A percentile compares a stretch with the other conserved stretches of the same genome.
These are phyloP conservation scores for Ricordea florida DNA, from an alignment of 92 coral and sea anemone genomes.

Conservation along the genomic window DNA sequence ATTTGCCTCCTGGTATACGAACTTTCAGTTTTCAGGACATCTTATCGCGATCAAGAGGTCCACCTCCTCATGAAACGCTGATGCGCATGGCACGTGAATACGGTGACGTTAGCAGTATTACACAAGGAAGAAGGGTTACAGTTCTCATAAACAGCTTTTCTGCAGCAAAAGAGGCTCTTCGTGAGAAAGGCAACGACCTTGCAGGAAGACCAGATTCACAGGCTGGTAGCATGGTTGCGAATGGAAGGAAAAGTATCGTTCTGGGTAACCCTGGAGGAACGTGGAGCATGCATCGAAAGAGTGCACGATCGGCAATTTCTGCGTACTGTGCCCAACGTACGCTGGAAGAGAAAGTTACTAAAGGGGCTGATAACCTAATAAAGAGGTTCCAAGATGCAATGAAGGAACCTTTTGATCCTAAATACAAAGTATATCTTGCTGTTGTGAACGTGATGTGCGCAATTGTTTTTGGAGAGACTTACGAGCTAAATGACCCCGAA, in stretches of 20 bases:
- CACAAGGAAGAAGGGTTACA: background rate
- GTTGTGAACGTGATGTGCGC: slow-evolving; percentile 68
- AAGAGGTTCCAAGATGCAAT: slow-evolving; percentile 36
- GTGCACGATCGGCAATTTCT: slow-evolving; percentile 47
- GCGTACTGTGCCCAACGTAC: background rate
- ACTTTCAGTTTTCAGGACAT: slow-evolving; percentile 8
- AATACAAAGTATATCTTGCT: slow-evolving; percentile 52
- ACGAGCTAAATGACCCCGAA: slow-evolving; percentile 57
- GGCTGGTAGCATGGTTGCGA: background rate
- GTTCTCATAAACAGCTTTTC: background rate
- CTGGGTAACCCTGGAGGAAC: slow-evolving; percentile 53
- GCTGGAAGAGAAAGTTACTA: slow-evolving; percentile 47
- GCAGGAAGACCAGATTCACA: background rate
- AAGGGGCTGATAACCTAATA: slow-evolving; percentile 40
- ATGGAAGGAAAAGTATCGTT: background rate
- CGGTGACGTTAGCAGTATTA: slow-evolving; percentile 6
- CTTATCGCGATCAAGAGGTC: background rate
- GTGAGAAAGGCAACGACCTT: background rate
- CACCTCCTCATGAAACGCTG: slow-evolving; percentile 4
- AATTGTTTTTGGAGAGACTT: slow-evolving; percentile 55
- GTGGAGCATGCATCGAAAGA: slow-evolving; percentile 49
- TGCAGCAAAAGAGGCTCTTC: background rate
- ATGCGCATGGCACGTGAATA: background rate
- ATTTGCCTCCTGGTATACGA: background rate
- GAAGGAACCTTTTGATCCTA: slow-evolving; percentile 62